Evolutionary conservation across 2,888 invertebrate species (phyloP).

Genomic region (Eurytoma adleriae): DNA sequence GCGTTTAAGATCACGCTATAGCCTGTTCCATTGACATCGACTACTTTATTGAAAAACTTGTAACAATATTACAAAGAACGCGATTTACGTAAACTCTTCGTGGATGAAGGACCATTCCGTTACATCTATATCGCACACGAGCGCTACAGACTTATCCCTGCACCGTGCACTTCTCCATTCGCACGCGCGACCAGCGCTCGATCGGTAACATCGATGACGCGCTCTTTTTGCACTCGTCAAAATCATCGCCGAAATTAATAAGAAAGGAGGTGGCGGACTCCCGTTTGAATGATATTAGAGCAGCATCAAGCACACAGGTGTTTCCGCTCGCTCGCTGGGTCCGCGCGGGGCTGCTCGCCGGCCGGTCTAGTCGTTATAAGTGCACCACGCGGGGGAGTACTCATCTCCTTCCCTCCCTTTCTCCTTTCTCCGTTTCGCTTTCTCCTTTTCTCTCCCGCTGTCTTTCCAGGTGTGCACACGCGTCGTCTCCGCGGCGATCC

Average conservation of each 20-base stretch:
- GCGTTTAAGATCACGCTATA: no score
- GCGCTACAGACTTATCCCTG: neutral
- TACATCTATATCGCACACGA: neutral
- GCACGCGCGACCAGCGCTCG: neutral
- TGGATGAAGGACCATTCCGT: no score
- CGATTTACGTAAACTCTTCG: no score
- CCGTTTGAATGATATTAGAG: conserved; percentile 71
- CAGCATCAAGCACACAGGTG: conserved; percentile 70
- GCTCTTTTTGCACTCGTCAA: conserved; percentile 10
- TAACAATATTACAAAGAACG: no score
- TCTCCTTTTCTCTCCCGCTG: neutral
- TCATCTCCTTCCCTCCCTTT: no score
- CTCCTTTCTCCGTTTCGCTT: no score
- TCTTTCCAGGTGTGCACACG: neutral
- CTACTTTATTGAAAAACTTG: no score
- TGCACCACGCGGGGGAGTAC: neutral
- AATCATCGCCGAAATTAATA: conserved; percentile 63
- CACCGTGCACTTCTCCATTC: neutral
- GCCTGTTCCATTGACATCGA: no score
- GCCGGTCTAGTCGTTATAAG: neutral
- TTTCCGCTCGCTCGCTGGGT: conserved; percentile 54
- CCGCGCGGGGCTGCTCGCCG: neutral
- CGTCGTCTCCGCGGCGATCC: neutral
- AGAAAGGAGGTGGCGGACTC: conserved; percentile 69
- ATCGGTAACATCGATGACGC: conserved; percentile 26